Evolutionary conservation across 2,888 invertebrate genomes (phyloP).

Genomic region (Trichogramma dendrolimi): DNA sequence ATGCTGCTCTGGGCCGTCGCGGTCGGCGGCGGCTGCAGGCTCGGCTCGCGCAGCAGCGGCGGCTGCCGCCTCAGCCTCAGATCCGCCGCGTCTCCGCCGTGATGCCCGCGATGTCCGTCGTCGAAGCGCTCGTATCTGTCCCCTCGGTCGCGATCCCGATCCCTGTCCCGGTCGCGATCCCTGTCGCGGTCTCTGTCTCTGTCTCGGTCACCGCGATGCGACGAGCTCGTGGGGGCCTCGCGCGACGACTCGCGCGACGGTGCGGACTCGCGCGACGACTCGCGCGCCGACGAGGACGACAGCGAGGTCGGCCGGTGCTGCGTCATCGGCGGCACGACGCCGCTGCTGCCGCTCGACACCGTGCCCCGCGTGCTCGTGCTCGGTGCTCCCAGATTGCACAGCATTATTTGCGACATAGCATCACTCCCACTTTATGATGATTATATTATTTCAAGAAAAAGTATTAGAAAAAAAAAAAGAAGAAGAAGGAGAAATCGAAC

Average conservation of each 20-base stretch:
- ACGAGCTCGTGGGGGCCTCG: conserved; percentile 69
- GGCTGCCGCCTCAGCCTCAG: neutral
- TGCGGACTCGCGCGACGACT: conserved; percentile 34
- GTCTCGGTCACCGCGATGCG: conserved; percentile 51
- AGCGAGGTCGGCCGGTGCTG: conserved; percentile 1
- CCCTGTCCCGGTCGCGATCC: neutral
- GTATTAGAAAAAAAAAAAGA: neutral
- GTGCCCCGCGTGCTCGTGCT: conserved; percentile 32
- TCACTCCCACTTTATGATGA: neutral
- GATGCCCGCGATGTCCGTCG: neutral
- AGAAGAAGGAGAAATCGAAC: too few species aligned
- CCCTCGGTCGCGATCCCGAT: neutral
- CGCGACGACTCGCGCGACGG: conserved; percentile 60
- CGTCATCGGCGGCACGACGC: neutral
- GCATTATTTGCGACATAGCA: conserved; percentile 70
- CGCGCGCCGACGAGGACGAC: neutral
- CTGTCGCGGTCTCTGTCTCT: neutral
- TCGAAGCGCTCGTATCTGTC: neutral
- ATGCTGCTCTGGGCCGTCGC: conserved; percentile 76
- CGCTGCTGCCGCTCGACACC: too few species aligned
- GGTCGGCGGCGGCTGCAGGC: conserved; percentile 50
- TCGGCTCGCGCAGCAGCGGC: neutral
- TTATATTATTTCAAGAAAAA: conserved; percentile 15
- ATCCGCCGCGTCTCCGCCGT: neutral
- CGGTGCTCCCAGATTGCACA: conserved; percentile 60